phyloP scores from a whole-genome alignment of 2,113 vertebrate species.

The Recurvirostra avosetta region DNA sequence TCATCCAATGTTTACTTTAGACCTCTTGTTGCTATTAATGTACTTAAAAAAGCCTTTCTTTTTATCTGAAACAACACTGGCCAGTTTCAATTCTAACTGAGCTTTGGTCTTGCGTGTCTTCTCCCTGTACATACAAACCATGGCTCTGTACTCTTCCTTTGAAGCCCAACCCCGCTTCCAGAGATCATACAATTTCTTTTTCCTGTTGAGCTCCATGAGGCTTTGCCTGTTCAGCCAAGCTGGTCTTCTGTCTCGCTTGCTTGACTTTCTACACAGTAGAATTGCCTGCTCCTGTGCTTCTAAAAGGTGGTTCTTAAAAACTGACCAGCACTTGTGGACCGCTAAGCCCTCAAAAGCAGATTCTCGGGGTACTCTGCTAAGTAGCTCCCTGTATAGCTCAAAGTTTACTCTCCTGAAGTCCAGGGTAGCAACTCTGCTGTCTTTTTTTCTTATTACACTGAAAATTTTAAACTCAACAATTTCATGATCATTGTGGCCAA shows the following conservation, averaged over 20 bases:
- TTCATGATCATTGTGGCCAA: neutral
- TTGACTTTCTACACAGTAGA: neutral
- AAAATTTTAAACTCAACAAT: neutral
- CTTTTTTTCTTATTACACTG: neutral
- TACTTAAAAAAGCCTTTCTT: neutral
- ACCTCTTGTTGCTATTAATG: neutral
- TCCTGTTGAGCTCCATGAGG: neutral
- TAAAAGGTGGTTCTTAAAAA: neutral
- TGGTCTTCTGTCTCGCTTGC: neutral
- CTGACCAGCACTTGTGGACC: rapidly evolving
- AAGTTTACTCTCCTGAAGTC: neutral
- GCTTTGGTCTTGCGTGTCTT: neutral
- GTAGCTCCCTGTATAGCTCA: neutral
- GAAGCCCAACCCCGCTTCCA: neutral
- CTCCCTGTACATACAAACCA: neutral
- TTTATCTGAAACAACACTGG: neutral
- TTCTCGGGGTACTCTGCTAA: neutral
- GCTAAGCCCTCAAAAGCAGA: neutral
- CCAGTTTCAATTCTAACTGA: neutral
- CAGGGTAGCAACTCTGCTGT: neutral
- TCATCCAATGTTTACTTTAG: neutral
- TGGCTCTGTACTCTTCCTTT: too few relatives aligned
- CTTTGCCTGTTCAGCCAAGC: neutral
- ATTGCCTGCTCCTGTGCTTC: neutral
- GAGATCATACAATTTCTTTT: neutral